Percentiles rank a stretch among this genome's conserved stretches.
phyloP scores from a whole-genome alignment of 2,797 vertebrate species.

The Carapus acus region DNA sequence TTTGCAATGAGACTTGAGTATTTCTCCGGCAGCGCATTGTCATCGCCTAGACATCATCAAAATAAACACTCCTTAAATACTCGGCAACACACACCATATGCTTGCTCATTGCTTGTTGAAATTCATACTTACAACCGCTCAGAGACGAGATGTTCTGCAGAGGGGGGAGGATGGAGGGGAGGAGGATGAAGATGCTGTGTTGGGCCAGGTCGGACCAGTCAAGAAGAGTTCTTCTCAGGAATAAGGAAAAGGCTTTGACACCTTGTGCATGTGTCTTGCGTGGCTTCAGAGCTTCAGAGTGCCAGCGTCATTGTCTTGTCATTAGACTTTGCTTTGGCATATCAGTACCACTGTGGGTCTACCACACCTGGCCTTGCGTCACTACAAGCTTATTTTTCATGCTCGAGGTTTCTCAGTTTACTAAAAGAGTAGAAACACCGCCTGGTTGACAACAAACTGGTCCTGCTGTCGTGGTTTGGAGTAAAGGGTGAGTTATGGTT shows the following conservation, averaged over 20 bases:
- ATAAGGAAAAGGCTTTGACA: constrained; percentile 38
- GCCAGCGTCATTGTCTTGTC: background rate
- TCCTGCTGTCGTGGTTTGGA: too few relatives aligned
- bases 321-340: constrained; percentile 17
- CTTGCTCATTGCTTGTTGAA: too few relatives aligned
- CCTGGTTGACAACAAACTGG: too few relatives aligned
- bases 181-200: constrained; percentile 7
- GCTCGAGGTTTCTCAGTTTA: too few relatives aligned
- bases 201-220: constrained; percentile 1
- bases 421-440: background rate
- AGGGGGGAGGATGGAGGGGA: background rate
- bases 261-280: background rate
- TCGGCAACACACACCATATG: too few relatives aligned
- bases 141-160: too few relatives aligned
- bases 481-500: background rate
- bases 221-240: constrained; percentile 33
- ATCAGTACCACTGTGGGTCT: background rate
- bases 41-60: too few relatives aligned
- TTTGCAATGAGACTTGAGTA: constrained; percentile 1
- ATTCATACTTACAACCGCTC: too few relatives aligned
- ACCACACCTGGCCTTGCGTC: background rate
- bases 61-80: too few relatives aligned
- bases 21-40: too few relatives aligned
- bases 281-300: background rate
- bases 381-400: background rate